Evolutionary conservation across 2,113 vertebrate species (phyloP).

Genomic region (Notechis scutatus): DNA sequence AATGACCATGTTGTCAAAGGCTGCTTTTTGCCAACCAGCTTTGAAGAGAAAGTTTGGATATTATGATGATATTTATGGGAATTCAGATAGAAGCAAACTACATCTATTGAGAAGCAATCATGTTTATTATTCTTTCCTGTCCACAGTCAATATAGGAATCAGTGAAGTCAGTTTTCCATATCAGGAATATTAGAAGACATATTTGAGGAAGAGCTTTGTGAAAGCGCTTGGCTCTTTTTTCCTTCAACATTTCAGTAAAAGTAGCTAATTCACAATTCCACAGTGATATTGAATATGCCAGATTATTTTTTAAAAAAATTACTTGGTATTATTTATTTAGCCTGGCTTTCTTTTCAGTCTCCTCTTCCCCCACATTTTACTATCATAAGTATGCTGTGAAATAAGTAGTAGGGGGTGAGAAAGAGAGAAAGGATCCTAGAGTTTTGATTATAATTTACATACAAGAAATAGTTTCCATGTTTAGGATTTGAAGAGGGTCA

Average conservation of each 20-base stretch:
- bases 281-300: not conserved
- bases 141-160: not conserved
- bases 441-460: not conserved
- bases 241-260: not conserved
- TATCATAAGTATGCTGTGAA: not conserved
- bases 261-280: constrained; percentile 7
- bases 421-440: not conserved
- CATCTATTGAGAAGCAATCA: no score
- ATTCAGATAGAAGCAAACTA: not conserved
- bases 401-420: not conserved
- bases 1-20: not conserved
- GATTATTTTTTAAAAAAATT: not conserved
- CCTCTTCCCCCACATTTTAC: not conserved
- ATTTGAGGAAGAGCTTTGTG: not conserved
- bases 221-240: not conserved
- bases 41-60: not conserved
- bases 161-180: not conserved
- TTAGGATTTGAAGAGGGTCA: constrained; percentile 4
- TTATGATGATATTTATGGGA: not conserved
- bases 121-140: not conserved
- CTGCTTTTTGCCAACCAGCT: not conserved
- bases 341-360: not conserved
- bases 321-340: not conserved
- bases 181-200: not conserved
- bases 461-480: constrained; percentile 13